phyloP scores from a whole-genome alignment of 37 sponge, comb jelly and placozoan genomes.

The Geodia barretti region DNA sequence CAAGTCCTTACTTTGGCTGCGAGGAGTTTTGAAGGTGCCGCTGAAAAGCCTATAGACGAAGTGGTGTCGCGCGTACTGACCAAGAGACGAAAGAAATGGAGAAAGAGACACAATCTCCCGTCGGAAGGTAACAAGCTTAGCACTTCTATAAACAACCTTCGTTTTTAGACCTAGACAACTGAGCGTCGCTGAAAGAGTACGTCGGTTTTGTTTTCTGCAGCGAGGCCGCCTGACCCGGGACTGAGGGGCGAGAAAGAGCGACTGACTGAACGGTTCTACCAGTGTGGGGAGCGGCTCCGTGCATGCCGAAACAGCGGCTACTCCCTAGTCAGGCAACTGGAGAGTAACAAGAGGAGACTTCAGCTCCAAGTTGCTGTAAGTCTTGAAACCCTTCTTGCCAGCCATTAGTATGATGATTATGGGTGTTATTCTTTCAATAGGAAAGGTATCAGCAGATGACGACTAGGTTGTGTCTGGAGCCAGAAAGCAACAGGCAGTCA shows the following conservation, averaged over 20 bases:
- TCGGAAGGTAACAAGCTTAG: neutral
- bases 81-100: conserved; percentile 32
- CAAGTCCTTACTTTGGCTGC: conserved; percentile 11
- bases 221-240: neutral
- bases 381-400: neutral
- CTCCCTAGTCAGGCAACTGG: neutral
- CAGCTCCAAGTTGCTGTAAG: conserved; percentile 5
- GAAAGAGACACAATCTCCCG: conserved; percentile 7
- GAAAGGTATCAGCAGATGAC: neutral
- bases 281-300: neutral
- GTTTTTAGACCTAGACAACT: neutral
- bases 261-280: neutral
- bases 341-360: neutral
- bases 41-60: neutral
- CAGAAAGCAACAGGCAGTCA: neutral
- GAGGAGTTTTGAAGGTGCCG: neutral
- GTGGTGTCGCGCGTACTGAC: conserved; percentile 1
- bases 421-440: neutral
- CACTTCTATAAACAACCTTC: too few relatives aligned
- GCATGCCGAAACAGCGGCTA: conserved; percentile 11
- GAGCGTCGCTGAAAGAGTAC: neutral
- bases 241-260: conserved; percentile 26
- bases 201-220: neutral
- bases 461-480: conserved; percentile 8
- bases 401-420: too few relatives aligned